Evolutionary conservation across 2,797 vertebrate genomes (phyloP), one percentile per base, ranked within the genome.

Genomic region (Avahi laniger): DNA sequence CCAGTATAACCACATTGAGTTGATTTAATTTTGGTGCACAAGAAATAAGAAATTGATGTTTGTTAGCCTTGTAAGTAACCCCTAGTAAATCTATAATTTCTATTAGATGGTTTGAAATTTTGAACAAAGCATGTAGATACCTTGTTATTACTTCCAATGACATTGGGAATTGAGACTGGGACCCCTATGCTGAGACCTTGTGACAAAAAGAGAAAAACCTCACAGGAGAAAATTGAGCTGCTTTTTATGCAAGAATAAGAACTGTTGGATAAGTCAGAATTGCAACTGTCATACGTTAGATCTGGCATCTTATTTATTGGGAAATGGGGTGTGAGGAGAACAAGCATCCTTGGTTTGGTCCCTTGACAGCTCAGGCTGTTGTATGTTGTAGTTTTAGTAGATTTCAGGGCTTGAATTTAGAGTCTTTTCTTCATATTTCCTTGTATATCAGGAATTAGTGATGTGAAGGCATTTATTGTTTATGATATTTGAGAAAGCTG

Each of bases 401-500:
- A 65, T 87, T 89, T 96, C 14, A 73, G 76, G 70, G 22, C 38
- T 92, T 80, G 54, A 83, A 30, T 83, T 83, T 94, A 87, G n/a
- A 82, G 17, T 61, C 52, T 78, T 52, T 24, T 7, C 72, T 48
- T 76, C 28, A 30, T 11, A 4, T 79, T 92, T 84, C 46, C n/a
- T 65, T 84, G 67, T 73, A 30, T 88, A 38, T 92, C 59, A 85
- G 15, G 30, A 76, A 94, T 93, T 85, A 89, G 59, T 95, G 79
- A 90, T 52, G 26, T 57, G 78, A 91, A 90, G n/a, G 57, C 65
- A 85, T 96, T 93, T 86, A 75, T 70, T 95, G 33, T 97, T 91
- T 91, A 50, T 70, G 48, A 65, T 90, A 87, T 85, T 90, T 97
- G 65, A 63, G 88, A 52, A 52, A 87, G 12, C 54, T 94, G 79